These are phyloP conservation scores for Andrena haemorrhoa DNA, from an alignment of 2,888 invertebrate genomes.

Conservation along the genomic window DNA sequence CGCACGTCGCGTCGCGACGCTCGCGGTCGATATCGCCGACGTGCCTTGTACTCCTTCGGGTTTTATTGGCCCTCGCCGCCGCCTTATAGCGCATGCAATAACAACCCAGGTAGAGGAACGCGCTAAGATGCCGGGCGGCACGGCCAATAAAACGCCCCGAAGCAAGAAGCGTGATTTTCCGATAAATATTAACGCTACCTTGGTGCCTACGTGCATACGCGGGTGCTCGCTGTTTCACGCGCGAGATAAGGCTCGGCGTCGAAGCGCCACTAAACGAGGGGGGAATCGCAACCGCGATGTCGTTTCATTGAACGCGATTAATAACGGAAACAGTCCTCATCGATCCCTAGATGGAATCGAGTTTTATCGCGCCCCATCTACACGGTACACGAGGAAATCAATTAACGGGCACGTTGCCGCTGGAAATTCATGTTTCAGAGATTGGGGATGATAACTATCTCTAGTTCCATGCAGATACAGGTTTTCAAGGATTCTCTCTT, in stretches of 20 bases:
- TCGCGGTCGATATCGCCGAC: conserved; percentile 55
- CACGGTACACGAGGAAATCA: conserved; percentile 9
- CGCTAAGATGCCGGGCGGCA: conserved; percentile 54
- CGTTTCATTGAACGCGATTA: conserved; percentile 29
- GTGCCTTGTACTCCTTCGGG: conserved; percentile 31
- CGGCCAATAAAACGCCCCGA: conserved; percentile 61
- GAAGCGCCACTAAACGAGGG: neutral
- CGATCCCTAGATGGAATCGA: conserved; percentile 14
- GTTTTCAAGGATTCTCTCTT: neutral
- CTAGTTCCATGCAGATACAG: neutral
- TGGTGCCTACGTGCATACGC: neutral
- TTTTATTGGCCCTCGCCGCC: conserved; percentile 58
- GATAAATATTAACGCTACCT: conserved; percentile 65
- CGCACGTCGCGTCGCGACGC: conserved; percentile 5
- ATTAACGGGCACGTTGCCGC: conserved; percentile 17
- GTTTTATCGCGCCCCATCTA: conserved; percentile 11
- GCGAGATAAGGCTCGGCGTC: conserved; percentile 20
- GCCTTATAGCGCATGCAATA: conserved; percentile 54
- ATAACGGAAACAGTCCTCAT: conserved; percentile 7
- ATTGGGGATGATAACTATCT: conserved; percentile 1
- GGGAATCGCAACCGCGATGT: conserved; percentile 1
- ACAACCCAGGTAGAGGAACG: conserved; percentile 59
- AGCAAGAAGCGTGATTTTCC: conserved; percentile 61
- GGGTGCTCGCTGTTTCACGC: conserved; percentile 12
- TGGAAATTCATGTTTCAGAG: neutral